A percentile compares a stretch with the other conserved stretches of the same genome.
These are phyloP conservation scores for Parnassius orleans DNA, from an alignment of 2,888 invertebrate species.

Conservation along the genomic window DNA sequence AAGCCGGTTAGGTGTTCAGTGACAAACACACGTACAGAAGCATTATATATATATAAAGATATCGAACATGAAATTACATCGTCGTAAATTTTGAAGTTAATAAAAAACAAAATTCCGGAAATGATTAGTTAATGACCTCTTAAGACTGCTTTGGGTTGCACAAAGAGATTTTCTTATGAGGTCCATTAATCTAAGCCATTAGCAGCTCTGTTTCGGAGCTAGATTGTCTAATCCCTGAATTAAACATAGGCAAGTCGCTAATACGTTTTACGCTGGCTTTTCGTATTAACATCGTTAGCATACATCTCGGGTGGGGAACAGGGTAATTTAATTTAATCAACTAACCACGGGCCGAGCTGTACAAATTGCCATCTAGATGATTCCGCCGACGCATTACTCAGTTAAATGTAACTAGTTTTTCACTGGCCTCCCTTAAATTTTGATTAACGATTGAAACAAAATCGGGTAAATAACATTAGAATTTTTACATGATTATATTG, in stretches of 20 bases:
- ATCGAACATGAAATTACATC: no score
- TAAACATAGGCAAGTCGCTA: slow-evolving; percentile 20
- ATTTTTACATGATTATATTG: slow-evolving; percentile 20
- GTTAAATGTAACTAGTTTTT: slow-evolving; percentile 16
- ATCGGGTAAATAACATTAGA: slow-evolving; percentile 14
- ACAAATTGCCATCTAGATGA: slow-evolving; percentile 12
- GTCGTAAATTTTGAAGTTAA: no score
- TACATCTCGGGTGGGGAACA: slow-evolving; percentile 6
- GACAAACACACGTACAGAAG: no score
- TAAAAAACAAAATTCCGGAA: background rate
- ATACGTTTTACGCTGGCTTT: slow-evolving; percentile 1
- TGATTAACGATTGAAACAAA: slow-evolving; percentile 9
- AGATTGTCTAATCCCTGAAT: slow-evolving; percentile 27
- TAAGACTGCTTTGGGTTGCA: slow-evolving; percentile 9
- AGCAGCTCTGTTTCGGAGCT: slow-evolving; percentile 22
- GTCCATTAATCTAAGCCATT: slow-evolving; percentile 24
- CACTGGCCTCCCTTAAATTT: slow-evolving; percentile 16
- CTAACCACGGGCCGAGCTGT: slow-evolving; percentile 9
- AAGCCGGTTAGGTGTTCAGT: no score
- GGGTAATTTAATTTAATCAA: slow-evolving; percentile 19
- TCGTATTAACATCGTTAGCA: slow-evolving; percentile 12
- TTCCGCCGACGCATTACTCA: slow-evolving; percentile 11
- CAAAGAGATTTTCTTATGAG: slow-evolving; percentile 26
- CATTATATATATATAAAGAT: no score
- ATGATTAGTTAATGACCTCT: slow-evolving; percentile 4